Conservation (phyloP, 92 coral and sea anemone genomes). For the Plumapathes pennacea region DNA sequence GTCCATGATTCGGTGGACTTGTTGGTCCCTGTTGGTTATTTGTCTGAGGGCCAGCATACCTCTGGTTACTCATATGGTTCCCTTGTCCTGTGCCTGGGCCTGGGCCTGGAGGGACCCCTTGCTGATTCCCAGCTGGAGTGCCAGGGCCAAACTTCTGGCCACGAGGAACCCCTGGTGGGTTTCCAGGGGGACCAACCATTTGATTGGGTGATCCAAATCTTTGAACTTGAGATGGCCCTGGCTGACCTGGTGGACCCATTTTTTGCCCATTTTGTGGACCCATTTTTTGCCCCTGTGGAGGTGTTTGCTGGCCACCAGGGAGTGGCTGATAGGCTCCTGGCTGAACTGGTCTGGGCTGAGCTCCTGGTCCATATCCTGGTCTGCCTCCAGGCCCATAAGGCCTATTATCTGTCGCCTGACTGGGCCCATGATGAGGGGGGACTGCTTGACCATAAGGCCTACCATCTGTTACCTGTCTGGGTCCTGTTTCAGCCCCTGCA, state of each 20-base stretch:
- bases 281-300: conserved; percentile 3
- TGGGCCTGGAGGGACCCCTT: conserved; percentile 61
- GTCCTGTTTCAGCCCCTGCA: no score
- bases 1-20: no score
- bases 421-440: no score
- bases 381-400: no score
- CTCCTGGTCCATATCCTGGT: conserved; percentile 22
- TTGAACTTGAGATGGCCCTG: conserved; percentile 8
- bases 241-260: conserved; percentile 12
- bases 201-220: conserved; percentile 11
- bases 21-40: no score
- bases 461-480: no score
- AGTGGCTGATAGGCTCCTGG: conserved; percentile 19
- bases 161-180: background rate
- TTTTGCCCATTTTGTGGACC: conserved; percentile 7
- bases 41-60: no score
- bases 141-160: conserved; percentile 36
- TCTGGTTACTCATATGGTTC: no score
- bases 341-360: conserved; percentile 18
- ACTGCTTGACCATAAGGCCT: no score
- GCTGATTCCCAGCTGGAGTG: conserved; percentile 50
- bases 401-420: no score
- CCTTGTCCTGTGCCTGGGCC: no score
- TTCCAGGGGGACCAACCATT: conserved; percentile 14
- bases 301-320: conserved; percentile 4